These are phyloP conservation scores for Noctua janthina DNA, from an alignment of 2,888 invertebrate species.

Conservation along the genomic window DNA sequence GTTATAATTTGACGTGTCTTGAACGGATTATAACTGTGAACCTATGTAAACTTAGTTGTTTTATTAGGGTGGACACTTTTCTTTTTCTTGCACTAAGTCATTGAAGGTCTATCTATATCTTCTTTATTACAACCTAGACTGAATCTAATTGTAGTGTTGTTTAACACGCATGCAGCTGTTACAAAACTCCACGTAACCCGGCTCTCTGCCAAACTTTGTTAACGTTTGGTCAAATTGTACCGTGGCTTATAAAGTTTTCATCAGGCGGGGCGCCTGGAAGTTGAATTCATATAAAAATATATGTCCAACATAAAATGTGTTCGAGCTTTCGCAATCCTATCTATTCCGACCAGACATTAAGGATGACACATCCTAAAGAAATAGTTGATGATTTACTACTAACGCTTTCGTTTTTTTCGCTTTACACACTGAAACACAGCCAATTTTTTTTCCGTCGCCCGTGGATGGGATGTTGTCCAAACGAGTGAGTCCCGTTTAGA, in stretches of 20 bases:
- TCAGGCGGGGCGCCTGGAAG: slow-evolving; percentile 68
- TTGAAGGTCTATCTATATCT: slow-evolving; percentile 31
- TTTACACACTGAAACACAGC: slow-evolving; percentile 81
- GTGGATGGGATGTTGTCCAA: slow-evolving; percentile 77
- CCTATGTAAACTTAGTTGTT: neutral
- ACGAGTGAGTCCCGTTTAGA: slow-evolving; percentile 85
- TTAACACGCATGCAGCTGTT: slow-evolving; percentile 61
- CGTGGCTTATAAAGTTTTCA: slow-evolving; percentile 70
- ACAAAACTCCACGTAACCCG: slow-evolving; percentile 63
- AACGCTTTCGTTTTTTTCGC: slow-evolving; percentile 69
- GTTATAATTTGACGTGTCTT: neutral
- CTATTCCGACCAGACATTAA: slow-evolving; percentile 73
- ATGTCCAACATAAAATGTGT: slow-evolving; percentile 65
- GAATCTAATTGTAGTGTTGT: slow-evolving; percentile 52
- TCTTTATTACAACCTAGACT: slow-evolving; percentile 39
- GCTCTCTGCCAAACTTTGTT: slow-evolving; percentile 63
- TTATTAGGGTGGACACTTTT: neutral
- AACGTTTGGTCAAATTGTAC: slow-evolving; percentile 63
- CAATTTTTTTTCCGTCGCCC: slow-evolving; percentile 81
- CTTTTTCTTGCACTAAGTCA: slow-evolving; percentile 6
- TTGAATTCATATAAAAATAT: slow-evolving; percentile 69
- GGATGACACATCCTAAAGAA: slow-evolving; percentile 77
- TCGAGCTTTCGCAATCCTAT: slow-evolving; percentile 75
- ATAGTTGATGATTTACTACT: slow-evolving; percentile 82
- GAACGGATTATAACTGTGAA: neutral